phyloP scores from a whole-genome alignment of 2,888 invertebrate genomes.

The Leucozona laternaria region DNA sequence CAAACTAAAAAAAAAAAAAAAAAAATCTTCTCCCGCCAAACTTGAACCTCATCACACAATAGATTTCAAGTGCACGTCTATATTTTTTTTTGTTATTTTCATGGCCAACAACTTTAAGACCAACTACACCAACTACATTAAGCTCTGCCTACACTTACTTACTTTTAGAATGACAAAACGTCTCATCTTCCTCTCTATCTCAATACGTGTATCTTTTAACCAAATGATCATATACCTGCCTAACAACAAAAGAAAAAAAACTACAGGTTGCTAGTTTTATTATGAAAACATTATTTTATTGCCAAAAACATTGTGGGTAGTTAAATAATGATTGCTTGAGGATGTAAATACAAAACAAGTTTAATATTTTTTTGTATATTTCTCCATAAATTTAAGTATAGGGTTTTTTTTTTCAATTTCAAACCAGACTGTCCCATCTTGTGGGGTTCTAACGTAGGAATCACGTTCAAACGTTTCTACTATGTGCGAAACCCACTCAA shows the following conservation, averaged over 20 bases:
- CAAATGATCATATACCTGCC: conserved; percentile 17
- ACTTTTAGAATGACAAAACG: conserved; percentile 5
- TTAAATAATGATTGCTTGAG: conserved; percentile 25
- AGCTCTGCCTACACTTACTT: conserved; percentile 19
- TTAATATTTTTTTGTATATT: background rate
- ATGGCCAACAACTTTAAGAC: conserved; percentile 49
- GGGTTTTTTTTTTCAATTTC: conserved; percentile 45
- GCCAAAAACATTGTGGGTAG: conserved; percentile 28
- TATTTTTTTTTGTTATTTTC: conserved; percentile 49
- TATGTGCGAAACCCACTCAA: conserved; percentile 56
- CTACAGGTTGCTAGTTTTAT: conserved; percentile 11
- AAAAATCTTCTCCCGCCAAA: background rate
- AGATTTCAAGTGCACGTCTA: conserved; percentile 44
- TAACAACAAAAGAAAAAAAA: background rate
- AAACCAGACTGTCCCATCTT: conserved; percentile 45
- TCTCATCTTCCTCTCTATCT: conserved; percentile 9
- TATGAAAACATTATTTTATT: conserved; percentile 30
- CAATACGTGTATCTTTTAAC: conserved; percentile 2
- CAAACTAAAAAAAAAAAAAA: background rate
- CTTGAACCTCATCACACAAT: background rate
- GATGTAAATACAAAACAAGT: conserved; percentile 31
- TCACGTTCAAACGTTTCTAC: conserved; percentile 33
- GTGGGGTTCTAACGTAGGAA: conserved; percentile 25
- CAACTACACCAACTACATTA: conserved; percentile 3
- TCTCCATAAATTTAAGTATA: conserved; percentile 26